Evolutionary conservation across 92 coral and sea anemone species (phyloP).

Genomic region (Blastomussa wellsi): DNA sequence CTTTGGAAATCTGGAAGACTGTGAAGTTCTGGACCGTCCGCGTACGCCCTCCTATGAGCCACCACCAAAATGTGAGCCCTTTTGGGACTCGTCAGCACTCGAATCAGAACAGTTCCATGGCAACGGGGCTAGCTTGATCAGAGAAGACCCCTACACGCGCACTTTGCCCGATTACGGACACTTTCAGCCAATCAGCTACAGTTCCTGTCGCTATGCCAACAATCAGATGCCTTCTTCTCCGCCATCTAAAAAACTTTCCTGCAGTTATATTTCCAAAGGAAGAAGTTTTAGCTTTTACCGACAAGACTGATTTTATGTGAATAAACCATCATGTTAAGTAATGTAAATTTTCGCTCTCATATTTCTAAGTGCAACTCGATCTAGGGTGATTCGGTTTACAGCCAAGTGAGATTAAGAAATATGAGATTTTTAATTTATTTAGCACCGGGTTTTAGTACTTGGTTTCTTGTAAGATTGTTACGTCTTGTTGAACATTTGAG

Average conservation of each 20-base stretch:
- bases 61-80: not conserved
- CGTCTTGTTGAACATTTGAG: too few relatives aligned
- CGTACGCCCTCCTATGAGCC: constrained; percentile 23
- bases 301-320: not conserved
- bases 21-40: not conserved
- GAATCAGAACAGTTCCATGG: not conserved
- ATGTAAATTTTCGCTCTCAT: too few relatives aligned
- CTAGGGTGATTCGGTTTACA: too few relatives aligned
- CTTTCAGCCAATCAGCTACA: not conserved
- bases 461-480: too few relatives aligned
- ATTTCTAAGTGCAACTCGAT: too few relatives aligned
- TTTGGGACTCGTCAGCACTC: not conserved
- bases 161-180: not conserved
- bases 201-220: constrained; percentile 12
- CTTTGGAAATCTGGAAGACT: constrained; percentile 23
- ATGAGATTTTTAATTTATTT: too few relatives aligned
- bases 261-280: not conserved
- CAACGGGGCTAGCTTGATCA: not conserved
- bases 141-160: not conserved
- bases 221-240: not conserved
- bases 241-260: not conserved
- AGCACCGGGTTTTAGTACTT: too few relatives aligned
- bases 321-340: too few relatives aligned
- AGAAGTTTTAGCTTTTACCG: not conserved
- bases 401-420: too few relatives aligned